A percentile compares a stretch with the other conserved stretches of the same genome.
phyloP scores from a whole-genome alignment of 1,140 invertebrate genomes.

The Amphibalanus amphitrite region DNA sequence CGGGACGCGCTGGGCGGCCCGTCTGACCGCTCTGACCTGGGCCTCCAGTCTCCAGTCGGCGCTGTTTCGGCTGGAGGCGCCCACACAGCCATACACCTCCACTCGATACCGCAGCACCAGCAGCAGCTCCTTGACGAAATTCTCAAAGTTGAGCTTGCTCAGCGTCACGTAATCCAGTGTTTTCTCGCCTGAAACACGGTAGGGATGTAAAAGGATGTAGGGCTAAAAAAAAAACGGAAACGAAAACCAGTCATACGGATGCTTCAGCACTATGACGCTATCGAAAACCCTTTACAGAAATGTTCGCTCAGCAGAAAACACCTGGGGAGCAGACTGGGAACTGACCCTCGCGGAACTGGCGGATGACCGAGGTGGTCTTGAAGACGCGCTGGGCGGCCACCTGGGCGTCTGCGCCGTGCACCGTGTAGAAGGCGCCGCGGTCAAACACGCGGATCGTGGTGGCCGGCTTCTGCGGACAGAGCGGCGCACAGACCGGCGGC shows the following conservation, averaged over 20 bases:
- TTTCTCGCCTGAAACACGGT: constrained; percentile 32
- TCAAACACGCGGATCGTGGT: constrained; percentile 74
- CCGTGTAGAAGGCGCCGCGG: constrained; percentile 66
- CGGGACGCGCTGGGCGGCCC: no score
- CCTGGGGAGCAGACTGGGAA: background rate
- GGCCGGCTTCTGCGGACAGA: constrained; percentile 73
- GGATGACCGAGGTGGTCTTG: constrained; percentile 56
- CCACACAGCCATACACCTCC: constrained; percentile 50
- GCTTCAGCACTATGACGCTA: no score
- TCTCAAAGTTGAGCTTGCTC: constrained; percentile 66
- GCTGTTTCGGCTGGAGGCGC: constrained; percentile 22
- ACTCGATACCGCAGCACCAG: constrained; percentile 72
- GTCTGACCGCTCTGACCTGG: no score
- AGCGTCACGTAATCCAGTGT: constrained; percentile 57
- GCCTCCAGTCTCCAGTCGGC: constrained; percentile 27
- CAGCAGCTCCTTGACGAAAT: constrained; percentile 62
- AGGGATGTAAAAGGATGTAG: background rate
- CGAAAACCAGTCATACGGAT: background rate
- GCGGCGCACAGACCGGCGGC: no score
- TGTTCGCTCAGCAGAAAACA: background rate
- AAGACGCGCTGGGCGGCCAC: constrained; percentile 65
- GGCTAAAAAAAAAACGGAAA: background rate
- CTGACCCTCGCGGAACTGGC: constrained; percentile 49
- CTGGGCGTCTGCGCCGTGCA: constrained; percentile 67
- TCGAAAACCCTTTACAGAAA: background rate